Percentiles rank a stretch among this genome's conserved stretches.
phyloP scores from a whole-genome alignment of 2,113 vertebrate species.

The Gadus macrocephalus region DNA sequence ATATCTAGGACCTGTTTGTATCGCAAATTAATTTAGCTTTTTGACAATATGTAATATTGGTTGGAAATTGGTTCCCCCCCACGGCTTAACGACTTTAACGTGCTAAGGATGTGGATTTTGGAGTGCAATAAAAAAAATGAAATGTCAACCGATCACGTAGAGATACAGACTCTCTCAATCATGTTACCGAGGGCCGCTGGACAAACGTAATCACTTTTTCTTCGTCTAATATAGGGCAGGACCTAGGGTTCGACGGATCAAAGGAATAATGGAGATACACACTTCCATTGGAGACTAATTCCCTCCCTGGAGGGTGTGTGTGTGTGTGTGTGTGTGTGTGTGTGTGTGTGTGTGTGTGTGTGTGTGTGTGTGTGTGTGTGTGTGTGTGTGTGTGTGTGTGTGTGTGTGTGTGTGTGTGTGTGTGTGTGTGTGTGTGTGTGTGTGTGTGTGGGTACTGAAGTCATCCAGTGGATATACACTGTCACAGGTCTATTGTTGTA shows the following conservation, averaged over 20 bases:
- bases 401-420: background rate
- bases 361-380: too few relatives aligned
- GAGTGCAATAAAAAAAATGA: background rate
- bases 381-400: too few relatives aligned
- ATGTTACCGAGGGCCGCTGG: background rate
- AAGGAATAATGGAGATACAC: slow-evolving; percentile 8
- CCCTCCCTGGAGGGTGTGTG: background rate
- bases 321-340: background rate
- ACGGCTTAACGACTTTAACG: too few relatives aligned
- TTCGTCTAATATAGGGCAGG: background rate
- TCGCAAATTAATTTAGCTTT: too few relatives aligned
- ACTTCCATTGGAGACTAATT: slow-evolving; percentile 9
- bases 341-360: too few relatives aligned
- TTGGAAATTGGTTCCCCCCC: too few relatives aligned
- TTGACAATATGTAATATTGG: too few relatives aligned
- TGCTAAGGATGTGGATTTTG: too few relatives aligned
- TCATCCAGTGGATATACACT: background rate
- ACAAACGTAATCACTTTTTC: background rate
- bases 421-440: background rate
- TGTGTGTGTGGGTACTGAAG: slow-evolving; percentile 1
- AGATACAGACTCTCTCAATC: background rate
- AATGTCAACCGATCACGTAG: background rate
- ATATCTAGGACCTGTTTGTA: too few relatives aligned
- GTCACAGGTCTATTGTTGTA: background rate
- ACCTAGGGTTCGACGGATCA: slow-evolving; percentile 5